Evolutionary conservation across 2,113 vertebrate species (phyloP).

Genomic region (Phalacrocorax pelagicus): DNA sequence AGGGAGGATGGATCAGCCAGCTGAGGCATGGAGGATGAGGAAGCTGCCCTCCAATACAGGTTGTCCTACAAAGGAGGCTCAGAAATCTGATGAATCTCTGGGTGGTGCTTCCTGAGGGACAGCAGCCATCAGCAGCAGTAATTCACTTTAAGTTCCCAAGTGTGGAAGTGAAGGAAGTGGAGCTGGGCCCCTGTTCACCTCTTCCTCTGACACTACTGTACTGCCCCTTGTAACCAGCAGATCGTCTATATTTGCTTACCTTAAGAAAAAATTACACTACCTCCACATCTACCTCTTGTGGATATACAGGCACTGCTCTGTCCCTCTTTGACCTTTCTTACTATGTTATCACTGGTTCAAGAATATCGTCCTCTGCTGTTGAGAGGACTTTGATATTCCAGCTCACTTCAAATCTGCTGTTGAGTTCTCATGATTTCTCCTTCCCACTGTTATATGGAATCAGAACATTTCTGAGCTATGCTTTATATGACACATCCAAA

Average conservation of each 20-base stretch:
- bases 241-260: background rate
- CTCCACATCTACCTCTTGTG: background rate
- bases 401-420: background rate
- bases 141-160: background rate
- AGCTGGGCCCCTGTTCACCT: background rate
- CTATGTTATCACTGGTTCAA: background rate
- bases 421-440: background rate
- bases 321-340: background rate
- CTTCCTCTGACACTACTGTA: background rate
- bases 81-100: background rate
- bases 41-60: background rate
- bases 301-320: background rate
- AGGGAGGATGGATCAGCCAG: accelerated
- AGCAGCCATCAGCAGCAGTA: background rate
- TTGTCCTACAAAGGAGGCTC: background rate
- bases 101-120: background rate
- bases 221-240: background rate
- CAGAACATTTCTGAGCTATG: background rate
- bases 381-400: background rate
- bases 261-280: background rate
- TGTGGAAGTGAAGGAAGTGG: background rate
- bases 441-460: background rate
- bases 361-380: background rate
- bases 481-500: background rate
- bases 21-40: background rate